Evolutionary conservation across 2,888 invertebrate genomes (phyloP).

Genomic region (Cheilosia pagana): DNA sequence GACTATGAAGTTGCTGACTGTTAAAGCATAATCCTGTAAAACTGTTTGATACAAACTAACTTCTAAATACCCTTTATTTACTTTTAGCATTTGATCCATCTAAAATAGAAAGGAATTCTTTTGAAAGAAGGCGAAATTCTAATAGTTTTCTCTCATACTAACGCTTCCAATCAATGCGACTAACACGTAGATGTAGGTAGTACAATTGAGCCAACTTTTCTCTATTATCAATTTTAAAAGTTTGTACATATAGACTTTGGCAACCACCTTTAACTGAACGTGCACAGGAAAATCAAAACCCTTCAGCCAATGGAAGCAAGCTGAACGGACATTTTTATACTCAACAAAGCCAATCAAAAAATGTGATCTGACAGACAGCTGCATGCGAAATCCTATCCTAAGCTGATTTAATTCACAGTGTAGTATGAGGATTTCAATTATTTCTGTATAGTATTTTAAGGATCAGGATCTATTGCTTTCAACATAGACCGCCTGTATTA

Average conservation of each 20-base stretch:
- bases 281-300: not conserved
- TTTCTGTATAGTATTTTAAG: slow-evolving; percentile 22
- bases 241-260: not conserved
- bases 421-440: slow-evolving; percentile 17
- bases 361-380: slow-evolving; percentile 42
- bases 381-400: slow-evolving; percentile 16
- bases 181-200: no score
- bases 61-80: no score
- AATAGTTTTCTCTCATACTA: no score
- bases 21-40: no score
- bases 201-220: no score
- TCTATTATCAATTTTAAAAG: not conserved
- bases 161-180: no score
- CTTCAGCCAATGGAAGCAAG: slow-evolving; percentile 15
- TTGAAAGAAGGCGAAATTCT: no score
- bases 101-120: no score
- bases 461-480: slow-evolving; percentile 34
- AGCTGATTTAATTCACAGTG: slow-evolving; percentile 9
- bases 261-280: not conserved
- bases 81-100: no score
- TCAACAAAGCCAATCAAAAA: slow-evolving; percentile 37
- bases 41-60: no score
- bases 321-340: not conserved
- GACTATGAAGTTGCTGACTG: no score
- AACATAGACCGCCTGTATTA: slow-evolving; percentile 30